Base-by-base conservation (phyloP, 2,797 vertebrate species). In the Eremophila alpestris region DNA sequence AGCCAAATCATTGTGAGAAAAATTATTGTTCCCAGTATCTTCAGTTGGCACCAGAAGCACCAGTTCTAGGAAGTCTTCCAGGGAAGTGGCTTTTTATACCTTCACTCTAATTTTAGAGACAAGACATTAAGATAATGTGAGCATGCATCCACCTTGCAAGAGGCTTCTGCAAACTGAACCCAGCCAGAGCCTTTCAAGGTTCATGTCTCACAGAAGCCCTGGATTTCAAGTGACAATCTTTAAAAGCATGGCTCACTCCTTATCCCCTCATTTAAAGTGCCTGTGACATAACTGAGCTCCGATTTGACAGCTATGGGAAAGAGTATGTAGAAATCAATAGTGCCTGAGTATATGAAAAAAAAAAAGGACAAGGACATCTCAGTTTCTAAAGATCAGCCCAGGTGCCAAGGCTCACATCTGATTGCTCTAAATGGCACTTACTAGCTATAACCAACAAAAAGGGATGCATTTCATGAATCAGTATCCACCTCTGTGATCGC, bases 71-170 rank as follows among this genome's bases (percentile, higher is more conserved):
- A 94, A 93, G 41, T 63, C 26, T 95, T 52, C 41, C 67, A 73
- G 91, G 23, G 67, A 94, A 94, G 51, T 7, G 69, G 40, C 56
- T 94, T 96, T 83, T 88, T 75, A 94, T 90, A 90, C 62, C 38
- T 82, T 58, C 2, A 2, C 23, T 94, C 82, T 94, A 95, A 95
- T 89, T 95, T 95, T 95, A 93, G 81, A 79, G n/a, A 75, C 22
- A 79, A 86, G 43, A 75, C 3, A 2, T 36, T 82, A 67, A 40
- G 51, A 59, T 70, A 89, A 80, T 36, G 32, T 58, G 15, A 93
- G 52, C 18, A 6, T 52, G 29, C 40, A 60, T 62, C 26, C n/a
- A 84, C 76, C 73, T 92, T 63, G 32, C 11, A 54, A 81, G 38
- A 79, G n/a, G 13, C 7, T 75, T 59, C 56, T 91, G 62, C 49